Percentiles rank a stretch among this genome's conserved stretches.
Conservation (phyloP, 2,113 vertebrate species). For the Silurus asotus region DNA sequence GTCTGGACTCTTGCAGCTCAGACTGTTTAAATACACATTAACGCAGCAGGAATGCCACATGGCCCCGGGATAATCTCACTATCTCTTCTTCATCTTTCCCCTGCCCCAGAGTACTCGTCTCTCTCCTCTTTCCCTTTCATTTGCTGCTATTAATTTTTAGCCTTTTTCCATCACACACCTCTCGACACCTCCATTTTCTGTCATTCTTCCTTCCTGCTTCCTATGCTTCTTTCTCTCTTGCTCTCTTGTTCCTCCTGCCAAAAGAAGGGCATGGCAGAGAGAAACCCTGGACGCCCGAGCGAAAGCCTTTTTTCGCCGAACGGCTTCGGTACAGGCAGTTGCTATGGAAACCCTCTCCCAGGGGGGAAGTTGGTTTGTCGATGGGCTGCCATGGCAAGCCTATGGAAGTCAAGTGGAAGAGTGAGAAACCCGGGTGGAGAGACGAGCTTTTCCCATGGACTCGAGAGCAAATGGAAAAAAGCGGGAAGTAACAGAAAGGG, state of each 20-base stretch:
- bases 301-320: slow-evolving; percentile 66
- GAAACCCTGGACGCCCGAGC: slow-evolving; percentile 51
- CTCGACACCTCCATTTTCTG: not conserved
- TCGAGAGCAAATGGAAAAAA: slow-evolving; percentile 60
- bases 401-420: slow-evolving; percentile 64
- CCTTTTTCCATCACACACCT: not conserved
- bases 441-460: slow-evolving; percentile 70
- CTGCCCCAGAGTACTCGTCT: not conserved
- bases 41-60: slow-evolving; percentile 21
- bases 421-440: slow-evolving; percentile 69
- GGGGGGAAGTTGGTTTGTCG: slow-evolving; percentile 61
- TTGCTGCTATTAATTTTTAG: not conserved
- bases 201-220: not conserved
- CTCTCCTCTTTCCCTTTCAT: not conserved
- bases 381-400: slow-evolving; percentile 71
- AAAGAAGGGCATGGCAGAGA: slow-evolving; percentile 43
- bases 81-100: not conserved
- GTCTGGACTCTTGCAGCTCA: slow-evolving; percentile 11
- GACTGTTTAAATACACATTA: slow-evolving; percentile 27
- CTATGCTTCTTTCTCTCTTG: not conserved
- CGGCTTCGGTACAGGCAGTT: slow-evolving; percentile 71
- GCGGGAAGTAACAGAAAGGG: slow-evolving; percentile 11
- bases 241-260: slow-evolving; percentile 3
- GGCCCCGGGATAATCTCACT: slow-evolving; percentile 4
- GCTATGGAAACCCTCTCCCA: slow-evolving; percentile 73